Evolutionary conservation across 2,113 vertebrate genomes (phyloP).

Genomic region (Orcinus orca): DNA sequence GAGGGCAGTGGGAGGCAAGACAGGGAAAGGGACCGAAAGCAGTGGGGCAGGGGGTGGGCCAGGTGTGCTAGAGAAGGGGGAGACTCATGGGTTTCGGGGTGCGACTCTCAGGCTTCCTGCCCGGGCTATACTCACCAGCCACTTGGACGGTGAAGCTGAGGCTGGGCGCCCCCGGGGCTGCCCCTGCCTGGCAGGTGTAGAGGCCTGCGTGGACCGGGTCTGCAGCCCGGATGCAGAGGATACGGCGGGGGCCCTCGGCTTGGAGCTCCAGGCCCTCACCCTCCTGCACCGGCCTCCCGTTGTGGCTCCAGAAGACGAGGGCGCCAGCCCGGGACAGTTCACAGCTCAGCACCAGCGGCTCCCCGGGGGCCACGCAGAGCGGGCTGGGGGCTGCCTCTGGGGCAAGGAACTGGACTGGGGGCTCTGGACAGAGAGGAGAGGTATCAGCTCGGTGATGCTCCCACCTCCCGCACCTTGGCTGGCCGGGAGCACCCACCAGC

Average conservation of each 20-base stretch:
- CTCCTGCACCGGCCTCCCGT: slow-evolving; percentile 79
- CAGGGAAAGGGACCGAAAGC: neutral
- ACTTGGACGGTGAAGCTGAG: slow-evolving; percentile 91
- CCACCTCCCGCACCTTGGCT: accelerated
- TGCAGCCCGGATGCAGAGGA: slow-evolving; percentile 83
- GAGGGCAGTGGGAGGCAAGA: neutral
- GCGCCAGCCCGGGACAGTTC: slow-evolving; percentile 85
- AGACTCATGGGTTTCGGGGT: neutral
- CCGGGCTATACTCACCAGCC: slow-evolving; percentile 82
- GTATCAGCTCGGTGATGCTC: neutral
- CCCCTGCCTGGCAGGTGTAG: slow-evolving; percentile 87
- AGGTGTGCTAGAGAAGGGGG: neutral
- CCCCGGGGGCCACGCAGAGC: slow-evolving; percentile 62
- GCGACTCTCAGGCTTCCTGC: neutral
- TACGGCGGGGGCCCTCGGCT: slow-evolving; percentile 83
- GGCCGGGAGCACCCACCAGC: slow-evolving; percentile 84
- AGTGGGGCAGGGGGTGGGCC: neutral
- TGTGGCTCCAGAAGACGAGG: slow-evolving; percentile 74
- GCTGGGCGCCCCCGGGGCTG: slow-evolving; percentile 75
- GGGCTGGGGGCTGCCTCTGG: slow-evolving; percentile 67
- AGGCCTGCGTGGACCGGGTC: slow-evolving; percentile 85
- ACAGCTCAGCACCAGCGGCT: slow-evolving; percentile 80
- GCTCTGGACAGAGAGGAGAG: slow-evolving; percentile 70
- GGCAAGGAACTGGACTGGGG: slow-evolving; percentile 81
- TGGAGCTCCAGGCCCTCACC: slow-evolving; percentile 82